phyloP scores from a whole-genome alignment of 2,888 invertebrate species.

The Argynnis bischoffii region DNA sequence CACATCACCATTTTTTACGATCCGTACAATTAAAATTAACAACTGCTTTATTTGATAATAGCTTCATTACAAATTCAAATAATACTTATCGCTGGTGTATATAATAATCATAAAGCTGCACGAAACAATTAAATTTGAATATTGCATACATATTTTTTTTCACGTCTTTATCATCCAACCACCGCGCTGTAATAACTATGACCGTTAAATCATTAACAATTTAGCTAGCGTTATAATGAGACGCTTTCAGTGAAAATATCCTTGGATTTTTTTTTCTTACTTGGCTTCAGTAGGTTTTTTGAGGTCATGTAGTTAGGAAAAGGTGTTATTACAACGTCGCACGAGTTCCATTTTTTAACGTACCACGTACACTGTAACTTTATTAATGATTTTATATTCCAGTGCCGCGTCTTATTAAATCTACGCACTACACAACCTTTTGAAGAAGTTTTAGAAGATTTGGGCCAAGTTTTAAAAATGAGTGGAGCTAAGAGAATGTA shows the following conservation, averaged over 20 bases:
- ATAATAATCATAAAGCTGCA: constrained; percentile 27
- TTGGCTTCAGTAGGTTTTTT: constrained; percentile 39
- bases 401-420: constrained; percentile 95
- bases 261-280: constrained; percentile 51
- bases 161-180: constrained; percentile 27
- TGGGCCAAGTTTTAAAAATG: constrained; percentile 96
- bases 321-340: constrained; percentile 22
- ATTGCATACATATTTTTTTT: constrained; percentile 29
- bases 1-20: neutral
- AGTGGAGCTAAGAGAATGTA: constrained; percentile 95
- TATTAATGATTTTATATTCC: constrained; percentile 44
- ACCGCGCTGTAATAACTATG: constrained; percentile 44
- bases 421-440: constrained; percentile 96
- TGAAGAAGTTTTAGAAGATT: constrained; percentile 95
- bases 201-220: constrained; percentile 49
- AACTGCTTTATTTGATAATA: constrained; percentile 19
- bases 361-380: constrained; percentile 1
- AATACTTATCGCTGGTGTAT: constrained; percentile 28
- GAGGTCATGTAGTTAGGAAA: constrained; percentile 41
- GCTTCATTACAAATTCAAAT: constrained; percentile 32
- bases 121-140: constrained; percentile 41
- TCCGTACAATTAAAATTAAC: constrained; percentile 4
- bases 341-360: constrained; percentile 15
- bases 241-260: constrained; percentile 56
- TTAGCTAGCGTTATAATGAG: constrained; percentile 49